Evolutionary conservation across 2,888 invertebrate genomes (phyloP).

Genomic region (Gymnoscelis rufifasciata): DNA sequence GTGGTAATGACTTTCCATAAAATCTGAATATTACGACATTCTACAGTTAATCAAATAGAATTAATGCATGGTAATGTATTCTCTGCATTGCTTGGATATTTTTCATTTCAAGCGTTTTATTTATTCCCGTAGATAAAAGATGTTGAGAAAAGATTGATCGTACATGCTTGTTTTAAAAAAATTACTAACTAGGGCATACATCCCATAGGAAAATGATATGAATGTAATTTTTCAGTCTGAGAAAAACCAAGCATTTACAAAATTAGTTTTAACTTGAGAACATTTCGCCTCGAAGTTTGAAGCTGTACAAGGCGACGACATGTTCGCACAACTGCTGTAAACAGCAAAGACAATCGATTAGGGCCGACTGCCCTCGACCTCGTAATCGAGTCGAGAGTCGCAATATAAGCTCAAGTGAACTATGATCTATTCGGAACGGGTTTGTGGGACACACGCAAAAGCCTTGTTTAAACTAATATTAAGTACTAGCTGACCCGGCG

Average conservation of each 20-base stretch:
- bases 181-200: too few species aligned
- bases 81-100: background rate
- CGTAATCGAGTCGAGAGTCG: constrained; percentile 19
- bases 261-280: too few species aligned
- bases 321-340: constrained; percentile 9
- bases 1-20: constrained; percentile 8
- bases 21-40: background rate
- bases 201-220: background rate
- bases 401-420: constrained; percentile 3
- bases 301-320: constrained; percentile 1
- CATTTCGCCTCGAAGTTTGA: too few species aligned
- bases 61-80: too few species aligned
- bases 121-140: too few species aligned
- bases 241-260: too few species aligned
- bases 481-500: too few species aligned
- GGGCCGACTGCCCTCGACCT: constrained; percentile 18
- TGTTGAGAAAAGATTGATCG: constrained; percentile 8
- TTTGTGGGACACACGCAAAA: too few species aligned
- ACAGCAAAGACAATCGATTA: constrained; percentile 22
- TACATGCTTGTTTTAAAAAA: too few species aligned
- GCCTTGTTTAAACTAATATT: too few species aligned
- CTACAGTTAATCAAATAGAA: background rate
- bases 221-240: too few species aligned
- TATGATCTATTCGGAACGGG: background rate
- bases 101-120: constrained; percentile 1